Percentiles rank a stretch among this genome's conserved stretches.
Evolutionary conservation across 2,888 invertebrate species (phyloP).

Genomic region (Nymphalis polychloros): DNA sequence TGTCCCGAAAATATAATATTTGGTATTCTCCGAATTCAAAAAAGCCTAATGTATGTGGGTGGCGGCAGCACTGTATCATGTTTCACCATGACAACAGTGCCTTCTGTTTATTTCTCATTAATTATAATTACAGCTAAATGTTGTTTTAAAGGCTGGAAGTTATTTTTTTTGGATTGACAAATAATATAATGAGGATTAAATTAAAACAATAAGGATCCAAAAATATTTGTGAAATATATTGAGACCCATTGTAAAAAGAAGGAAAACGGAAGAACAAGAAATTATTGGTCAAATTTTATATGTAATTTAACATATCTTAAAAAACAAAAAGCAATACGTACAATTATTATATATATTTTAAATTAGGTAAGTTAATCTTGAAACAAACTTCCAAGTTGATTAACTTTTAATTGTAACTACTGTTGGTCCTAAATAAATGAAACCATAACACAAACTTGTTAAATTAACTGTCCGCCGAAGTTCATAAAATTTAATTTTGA

Average conservation of each 20-base stretch:
- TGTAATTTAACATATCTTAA: too few species aligned
- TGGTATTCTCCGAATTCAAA: constrained; percentile 36
- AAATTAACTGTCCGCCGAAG: constrained; percentile 23
- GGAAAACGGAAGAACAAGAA: neutral
- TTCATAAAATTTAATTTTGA: constrained; percentile 30
- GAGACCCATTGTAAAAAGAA: too few species aligned
- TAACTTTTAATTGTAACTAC: too few species aligned
- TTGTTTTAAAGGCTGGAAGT: constrained; percentile 54
- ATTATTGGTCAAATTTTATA: too few species aligned
- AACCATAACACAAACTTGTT: constrained; percentile 13
- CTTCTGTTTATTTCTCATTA: constrained; percentile 68
- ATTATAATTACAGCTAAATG: constrained; percentile 67
- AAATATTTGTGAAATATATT: neutral
- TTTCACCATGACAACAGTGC: constrained; percentile 65
- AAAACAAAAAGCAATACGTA: too few species aligned
- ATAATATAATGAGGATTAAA: neutral
- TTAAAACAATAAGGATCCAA: too few species aligned
- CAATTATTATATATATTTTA: neutral
- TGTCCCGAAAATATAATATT: constrained; percentile 24
- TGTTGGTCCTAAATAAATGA: neutral
- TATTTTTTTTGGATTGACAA: constrained; percentile 25
- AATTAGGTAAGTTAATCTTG: neutral
- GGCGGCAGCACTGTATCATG: constrained; percentile 52
- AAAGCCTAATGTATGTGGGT: constrained; percentile 33
- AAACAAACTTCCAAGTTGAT: neutral